These are phyloP conservation scores for Sipha flava DNA, from an alignment of 1,140 invertebrate genomes.

Conservation along the genomic window DNA sequence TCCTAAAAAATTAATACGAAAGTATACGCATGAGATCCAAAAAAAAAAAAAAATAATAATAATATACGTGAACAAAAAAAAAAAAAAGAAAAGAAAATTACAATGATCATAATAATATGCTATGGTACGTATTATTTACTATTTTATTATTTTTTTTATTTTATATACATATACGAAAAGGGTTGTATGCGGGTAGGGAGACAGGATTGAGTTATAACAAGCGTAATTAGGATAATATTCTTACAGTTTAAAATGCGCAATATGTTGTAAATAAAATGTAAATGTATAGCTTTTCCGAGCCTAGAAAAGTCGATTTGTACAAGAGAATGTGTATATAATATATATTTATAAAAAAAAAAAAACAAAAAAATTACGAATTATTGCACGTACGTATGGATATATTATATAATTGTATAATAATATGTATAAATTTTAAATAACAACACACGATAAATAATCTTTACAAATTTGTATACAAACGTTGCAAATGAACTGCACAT, in stretches of 20 bases:
- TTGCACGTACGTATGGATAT: constrained; percentile 23
- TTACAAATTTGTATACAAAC: constrained; percentile 1
- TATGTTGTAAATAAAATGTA: too few relatives aligned
- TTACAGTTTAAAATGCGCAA: not conserved
- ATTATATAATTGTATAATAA: not conserved
- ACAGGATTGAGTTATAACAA: constrained; percentile 4
- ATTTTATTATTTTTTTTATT: too few relatives aligned
- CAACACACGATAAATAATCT: constrained; percentile 30
- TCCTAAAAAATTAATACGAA: not conserved
- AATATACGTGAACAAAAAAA: not conserved
- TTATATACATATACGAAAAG: not conserved
- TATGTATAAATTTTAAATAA: constrained; percentile 28
- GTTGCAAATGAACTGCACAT: not conserved
- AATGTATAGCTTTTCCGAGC: not conserved
- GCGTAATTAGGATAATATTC: constrained; percentile 15
- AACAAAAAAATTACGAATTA: constrained; percentile 12
- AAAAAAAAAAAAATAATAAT: not conserved
- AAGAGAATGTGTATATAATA: constrained; percentile 13
- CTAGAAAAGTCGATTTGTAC: constrained; percentile 11
- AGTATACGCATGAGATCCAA: constrained; percentile 1
- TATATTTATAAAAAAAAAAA: constrained; percentile 9
- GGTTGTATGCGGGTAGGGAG: not conserved
- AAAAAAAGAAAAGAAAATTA: not conserved
- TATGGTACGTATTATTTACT: not conserved
- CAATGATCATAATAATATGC: not conserved